Evolutionary conservation across 2,113 vertebrate species (phyloP).

Genomic region (Zosterops lateralis): DNA sequence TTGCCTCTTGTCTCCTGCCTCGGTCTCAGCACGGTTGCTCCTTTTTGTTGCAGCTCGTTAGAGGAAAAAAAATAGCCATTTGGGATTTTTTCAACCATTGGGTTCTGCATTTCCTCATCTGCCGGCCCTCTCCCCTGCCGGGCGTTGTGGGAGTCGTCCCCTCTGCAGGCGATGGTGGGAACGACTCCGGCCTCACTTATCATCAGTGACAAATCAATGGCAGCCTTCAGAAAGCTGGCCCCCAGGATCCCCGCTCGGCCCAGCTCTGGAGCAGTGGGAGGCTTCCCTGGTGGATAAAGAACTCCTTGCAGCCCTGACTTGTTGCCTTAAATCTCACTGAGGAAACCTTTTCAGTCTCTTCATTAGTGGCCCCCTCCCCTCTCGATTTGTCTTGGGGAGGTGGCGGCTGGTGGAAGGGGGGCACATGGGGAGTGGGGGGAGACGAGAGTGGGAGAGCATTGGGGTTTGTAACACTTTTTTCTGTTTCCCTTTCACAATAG

Average conservation of each 20-base stretch:
- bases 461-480: constrained; percentile 55
- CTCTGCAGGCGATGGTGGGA: constrained; percentile 80
- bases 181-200: constrained; percentile 75
- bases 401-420: constrained; percentile 17
- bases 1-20: not conserved
- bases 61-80: constrained; percentile 23
- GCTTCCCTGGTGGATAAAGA: constrained; percentile 67
- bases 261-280: constrained; percentile 70
- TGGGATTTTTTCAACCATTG: not conserved
- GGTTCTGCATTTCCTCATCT: constrained; percentile 61
- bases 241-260: constrained; percentile 66
- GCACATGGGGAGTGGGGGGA: not conserved
- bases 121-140: constrained; percentile 60
- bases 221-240: constrained; percentile 74
- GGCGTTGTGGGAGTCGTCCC: constrained; percentile 76
- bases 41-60: constrained; percentile 24
- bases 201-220: constrained; percentile 79
- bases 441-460: not conserved
- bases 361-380: not conserved
- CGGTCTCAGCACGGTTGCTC: not conserved
- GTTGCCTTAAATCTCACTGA: constrained; percentile 67
- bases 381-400: constrained; percentile 42
- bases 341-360: constrained; percentile 61
- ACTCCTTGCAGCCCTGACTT: constrained; percentile 65
- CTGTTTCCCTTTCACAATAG: constrained; percentile 66